Conservation (phyloP, 2,797 vertebrate genomes). For the Lacerta bilineata region DNA sequence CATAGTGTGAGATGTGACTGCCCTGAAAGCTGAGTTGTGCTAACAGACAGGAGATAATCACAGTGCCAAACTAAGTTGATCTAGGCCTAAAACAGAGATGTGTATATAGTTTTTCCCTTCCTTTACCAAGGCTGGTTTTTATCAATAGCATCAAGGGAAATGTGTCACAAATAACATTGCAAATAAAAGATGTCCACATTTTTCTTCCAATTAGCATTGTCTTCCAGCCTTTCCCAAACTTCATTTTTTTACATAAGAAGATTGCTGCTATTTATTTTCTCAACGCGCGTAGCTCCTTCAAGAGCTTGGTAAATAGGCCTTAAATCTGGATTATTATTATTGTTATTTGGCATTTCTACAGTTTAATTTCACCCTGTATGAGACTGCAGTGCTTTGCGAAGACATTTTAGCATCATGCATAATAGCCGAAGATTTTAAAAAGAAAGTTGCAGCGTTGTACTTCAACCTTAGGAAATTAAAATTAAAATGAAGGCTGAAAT, state of each 20-base stretch:
- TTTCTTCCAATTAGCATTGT: constrained; percentile 17
- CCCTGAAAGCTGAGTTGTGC: no score
- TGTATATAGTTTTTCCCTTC: not conserved
- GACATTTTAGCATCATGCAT: constrained; percentile 7
- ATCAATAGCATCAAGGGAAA: not conserved
- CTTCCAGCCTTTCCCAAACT: not conserved
- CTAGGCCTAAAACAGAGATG: not conserved
- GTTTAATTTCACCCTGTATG: constrained; percentile 20
- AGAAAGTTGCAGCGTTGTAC: constrained; percentile 1
- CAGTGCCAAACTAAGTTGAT: no score
- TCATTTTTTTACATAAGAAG: not conserved
- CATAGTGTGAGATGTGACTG: no score
- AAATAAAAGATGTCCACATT: not conserved
- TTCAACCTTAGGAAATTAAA: constrained; percentile 2
- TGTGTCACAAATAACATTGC: not conserved
- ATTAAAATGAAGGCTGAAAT: constrained; percentile 15
- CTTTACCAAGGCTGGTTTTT: not conserved
- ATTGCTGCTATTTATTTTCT: not conserved
- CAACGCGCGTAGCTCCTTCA: constrained; percentile 21
- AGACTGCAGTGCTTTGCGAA: not conserved
- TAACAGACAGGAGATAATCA: no score
- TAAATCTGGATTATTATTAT: not conserved
- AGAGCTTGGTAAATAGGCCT: not conserved
- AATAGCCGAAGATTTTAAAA: not conserved
- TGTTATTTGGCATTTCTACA: constrained; percentile 13